phyloP scores from a whole-genome alignment of 2,113 vertebrate species.

The Eidolon helvum region DNA sequence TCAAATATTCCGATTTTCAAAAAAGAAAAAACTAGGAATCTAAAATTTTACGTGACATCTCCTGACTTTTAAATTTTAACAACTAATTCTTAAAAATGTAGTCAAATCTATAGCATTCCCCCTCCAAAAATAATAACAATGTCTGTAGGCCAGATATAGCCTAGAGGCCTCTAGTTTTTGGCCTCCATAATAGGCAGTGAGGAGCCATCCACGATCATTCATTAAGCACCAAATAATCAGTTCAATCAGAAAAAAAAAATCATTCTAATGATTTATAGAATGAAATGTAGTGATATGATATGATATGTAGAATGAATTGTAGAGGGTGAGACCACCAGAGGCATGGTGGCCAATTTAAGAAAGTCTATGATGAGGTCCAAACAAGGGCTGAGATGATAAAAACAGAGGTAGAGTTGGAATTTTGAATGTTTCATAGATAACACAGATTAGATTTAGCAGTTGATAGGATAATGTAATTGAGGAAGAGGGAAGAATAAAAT shows the following conservation, averaged over 20 bases:
- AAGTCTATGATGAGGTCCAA: background rate
- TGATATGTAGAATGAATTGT: background rate
- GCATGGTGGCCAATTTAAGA: background rate
- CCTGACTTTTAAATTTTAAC: constrained; percentile 22
- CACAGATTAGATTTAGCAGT: background rate
- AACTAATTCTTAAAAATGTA: background rate
- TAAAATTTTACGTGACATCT: background rate
- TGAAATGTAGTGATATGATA: background rate
- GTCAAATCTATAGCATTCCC: background rate
- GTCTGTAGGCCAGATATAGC: background rate
- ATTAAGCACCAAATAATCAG: background rate
- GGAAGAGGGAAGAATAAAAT: background rate
- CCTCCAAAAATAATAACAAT: background rate
- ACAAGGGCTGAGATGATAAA: background rate
- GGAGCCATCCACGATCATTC: background rate
- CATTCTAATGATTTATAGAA: background rate
- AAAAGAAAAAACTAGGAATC: background rate
- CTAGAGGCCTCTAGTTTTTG: background rate
- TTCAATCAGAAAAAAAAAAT: background rate
- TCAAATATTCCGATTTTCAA: background rate
- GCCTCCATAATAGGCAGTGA: background rate
- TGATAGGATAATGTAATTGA: background rate
- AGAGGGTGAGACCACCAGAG: background rate
- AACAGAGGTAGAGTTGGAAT: background rate
- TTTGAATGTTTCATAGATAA: constrained; percentile 2